Evolutionary conservation across 2,113 vertebrate species (phyloP).

Genomic region (Scomber colias): DNA sequence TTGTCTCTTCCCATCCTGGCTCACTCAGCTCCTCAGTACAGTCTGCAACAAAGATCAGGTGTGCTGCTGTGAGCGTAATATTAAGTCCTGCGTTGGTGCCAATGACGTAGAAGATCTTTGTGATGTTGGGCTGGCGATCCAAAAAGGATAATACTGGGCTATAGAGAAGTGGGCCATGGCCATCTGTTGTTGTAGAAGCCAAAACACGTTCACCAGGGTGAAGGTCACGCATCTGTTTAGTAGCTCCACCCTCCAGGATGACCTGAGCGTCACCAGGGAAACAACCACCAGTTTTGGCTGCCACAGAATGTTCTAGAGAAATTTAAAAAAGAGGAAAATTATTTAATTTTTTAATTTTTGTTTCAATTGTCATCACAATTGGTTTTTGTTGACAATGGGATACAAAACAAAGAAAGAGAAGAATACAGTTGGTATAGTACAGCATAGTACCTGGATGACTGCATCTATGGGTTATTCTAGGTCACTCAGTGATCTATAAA

Average conservation of each 20-base stretch:
- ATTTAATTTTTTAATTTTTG: background rate
- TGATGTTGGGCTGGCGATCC: constrained; percentile 86
- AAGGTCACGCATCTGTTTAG: constrained; percentile 87
- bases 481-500: constrained; percentile 62
- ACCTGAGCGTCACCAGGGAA: constrained; percentile 91
- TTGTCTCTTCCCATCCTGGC: constrained; percentile 1
- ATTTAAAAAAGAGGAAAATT: constrained; percentile 26
- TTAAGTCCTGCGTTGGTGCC: constrained; percentile 87
- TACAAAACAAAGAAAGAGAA: background rate
- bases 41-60: constrained; percentile 90
- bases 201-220: constrained; percentile 91
- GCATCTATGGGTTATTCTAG: constrained; percentile 33
- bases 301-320: constrained; percentile 93
- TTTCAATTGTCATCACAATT: background rate
- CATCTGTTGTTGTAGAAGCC: constrained; percentile 88
- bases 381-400: background rate
- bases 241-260: constrained; percentile 85
- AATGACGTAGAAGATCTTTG: constrained; percentile 89
- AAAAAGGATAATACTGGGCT: constrained; percentile 94
- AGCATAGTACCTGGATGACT: background rate
- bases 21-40: constrained; percentile 78
- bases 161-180: constrained; percentile 86
- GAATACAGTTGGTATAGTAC: background rate
- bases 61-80: constrained; percentile 91
- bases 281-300: constrained; percentile 97